Evolutionary conservation across 2,113 vertebrate species (phyloP).

Genomic region (Lontra canadensis): DNA sequence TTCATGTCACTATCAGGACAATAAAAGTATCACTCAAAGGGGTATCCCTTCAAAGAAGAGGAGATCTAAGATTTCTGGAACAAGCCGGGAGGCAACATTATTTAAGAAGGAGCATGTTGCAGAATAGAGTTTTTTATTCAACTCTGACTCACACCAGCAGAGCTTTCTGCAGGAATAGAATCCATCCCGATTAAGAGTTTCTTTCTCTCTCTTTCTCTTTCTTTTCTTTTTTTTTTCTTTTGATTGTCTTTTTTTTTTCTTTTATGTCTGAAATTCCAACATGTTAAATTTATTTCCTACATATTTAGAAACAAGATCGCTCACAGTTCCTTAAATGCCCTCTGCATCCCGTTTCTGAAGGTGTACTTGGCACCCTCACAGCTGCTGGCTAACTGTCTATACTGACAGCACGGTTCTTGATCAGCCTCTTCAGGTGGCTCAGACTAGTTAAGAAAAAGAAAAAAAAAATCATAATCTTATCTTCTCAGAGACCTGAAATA

Average conservation of each 20-base stretch:
- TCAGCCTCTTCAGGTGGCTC: constrained; percentile 55
- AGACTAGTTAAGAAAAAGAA: constrained; percentile 39
- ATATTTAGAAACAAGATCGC: constrained; percentile 57
- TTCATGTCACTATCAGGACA: neutral
- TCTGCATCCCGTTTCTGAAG: neutral
- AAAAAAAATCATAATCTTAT: constrained; percentile 50
- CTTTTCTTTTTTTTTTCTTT: neutral
- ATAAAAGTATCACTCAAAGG: neutral
- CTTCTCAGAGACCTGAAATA: neutral
- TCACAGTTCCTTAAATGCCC: neutral
- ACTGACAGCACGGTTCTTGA: neutral
- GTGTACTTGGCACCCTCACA: neutral
- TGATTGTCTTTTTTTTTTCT: neutral
- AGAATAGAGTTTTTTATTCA: constrained; percentile 57
- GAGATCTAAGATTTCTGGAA: neutral
- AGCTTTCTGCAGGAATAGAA: neutral
- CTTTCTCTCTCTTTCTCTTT: neutral
- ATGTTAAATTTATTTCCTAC: constrained; percentile 23
- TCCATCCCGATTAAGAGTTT: neutral
- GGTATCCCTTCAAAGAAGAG: neutral
- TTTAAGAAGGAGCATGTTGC: neutral
- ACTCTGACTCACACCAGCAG: neutral
- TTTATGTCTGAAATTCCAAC: constrained; percentile 15
- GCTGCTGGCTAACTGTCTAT: constrained; percentile 47
- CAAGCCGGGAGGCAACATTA: neutral